Evolutionary conservation across 2,113 vertebrate genomes (phyloP), one percentile per base, ranked within the genome.

Genomic region (Blennius ocellaris): DNA sequence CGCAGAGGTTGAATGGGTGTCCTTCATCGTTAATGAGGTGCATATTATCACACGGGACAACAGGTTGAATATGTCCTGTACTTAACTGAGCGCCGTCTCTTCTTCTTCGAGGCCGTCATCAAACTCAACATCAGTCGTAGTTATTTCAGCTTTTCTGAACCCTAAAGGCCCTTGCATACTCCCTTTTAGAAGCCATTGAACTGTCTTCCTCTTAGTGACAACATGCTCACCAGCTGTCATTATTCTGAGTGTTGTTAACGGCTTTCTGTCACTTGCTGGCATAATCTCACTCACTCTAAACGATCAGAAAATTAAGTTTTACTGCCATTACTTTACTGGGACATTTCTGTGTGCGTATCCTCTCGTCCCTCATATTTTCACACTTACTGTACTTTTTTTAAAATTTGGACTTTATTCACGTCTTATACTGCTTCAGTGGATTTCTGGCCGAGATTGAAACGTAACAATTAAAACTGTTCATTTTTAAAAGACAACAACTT

Each of bases 321-420:
- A 81, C 64, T 75, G 66, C 78, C 80, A 86, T 87, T 84, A 78
- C 83, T 85, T 88, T 69, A 76, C 51, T 37, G 21, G 54, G 50
- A 71, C 59, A 66, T 41, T 81, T 82, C 36, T 70, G 45, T 14
- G 10, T 44, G 4, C 52, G 50, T 73, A 14, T 45, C 15, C 7
- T 15, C 11, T 58, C 11, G 30, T 53, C 8, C 12, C 39, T 63
- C 57, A 8, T 12, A 45, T 48, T 15, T 49, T 52, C 57, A 44
- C 15, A 52, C 38, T 47, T 30, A 30, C 21, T 54, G 11, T 10
- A 12, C n/a, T 10, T 57, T 7, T 39, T 54, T 64, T 74, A 30
- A 30, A 30, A 30, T 40, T 2, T 6, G 43, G 30, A 43, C 7
- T 39, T 21, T 30, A 30, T 30, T 30, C 21, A 30, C 4, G 4